Base-by-base conservation (phyloP, 2,113 vertebrate genomes). In the Panurus biarmicus region DNA sequence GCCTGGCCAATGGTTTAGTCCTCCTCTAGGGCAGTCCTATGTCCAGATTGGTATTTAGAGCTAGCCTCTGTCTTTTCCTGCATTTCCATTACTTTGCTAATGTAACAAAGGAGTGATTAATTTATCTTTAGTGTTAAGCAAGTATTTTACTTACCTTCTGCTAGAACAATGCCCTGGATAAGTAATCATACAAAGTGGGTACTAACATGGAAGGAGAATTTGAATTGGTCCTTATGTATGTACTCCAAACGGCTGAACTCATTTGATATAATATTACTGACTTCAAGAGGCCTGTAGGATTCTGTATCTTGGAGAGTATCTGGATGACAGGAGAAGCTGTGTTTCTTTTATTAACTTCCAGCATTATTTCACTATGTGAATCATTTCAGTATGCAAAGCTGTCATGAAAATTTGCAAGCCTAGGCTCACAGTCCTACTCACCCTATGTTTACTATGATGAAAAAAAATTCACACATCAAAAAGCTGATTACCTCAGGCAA, bases 341-440 rank as follows among this genome's bases (percentile, higher is more conserved):
- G 0, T 83, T 94, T 87, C 78, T 93, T 95, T 88, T 91, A 66
- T 91, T 95, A 67, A 86, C 60, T 89, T 85, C 87, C 86, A 94
- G 56, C n/a, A 53, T 88, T 93, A 87, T 77, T 94, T 93, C 54
- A 77, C 92, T 90, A 48, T 7, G 14, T 93, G 78, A 95, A 88
- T 95, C 78, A 89, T 71, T 89, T 82, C 40, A 44, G 38, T 85
- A 89, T 81, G 94, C 72, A 95, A 95, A 95, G 33, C 56, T 94
- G 75, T 80, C 74, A 85, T 35, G 82, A 95, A 93, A 93, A 89
- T 91, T 73, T 83, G 93, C 96, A 95, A 95, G 95, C 36, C 67
- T 69, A 87, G 89, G 64, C 94, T 95, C 74, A 94, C 44, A 85
- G 79, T 80, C 40, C 53, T 90, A 53, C 67, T 91, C 57, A 58